phyloP scores from a whole-genome alignment of 2,797 vertebrate genomes.

The Masticophis lateralis region DNA sequence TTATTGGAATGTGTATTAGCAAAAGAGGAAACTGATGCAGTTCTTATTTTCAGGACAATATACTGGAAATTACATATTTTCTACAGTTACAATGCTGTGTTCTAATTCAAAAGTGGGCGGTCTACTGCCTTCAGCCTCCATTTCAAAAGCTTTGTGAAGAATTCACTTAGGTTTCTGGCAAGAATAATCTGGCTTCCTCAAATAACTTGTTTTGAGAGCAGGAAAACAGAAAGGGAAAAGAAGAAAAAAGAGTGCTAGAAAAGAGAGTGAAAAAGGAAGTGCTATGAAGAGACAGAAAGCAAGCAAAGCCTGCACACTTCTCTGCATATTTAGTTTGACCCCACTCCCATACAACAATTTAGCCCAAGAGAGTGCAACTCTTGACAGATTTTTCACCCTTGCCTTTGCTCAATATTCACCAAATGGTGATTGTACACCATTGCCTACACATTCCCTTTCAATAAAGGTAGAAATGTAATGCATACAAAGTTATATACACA shows the following conservation, averaged over 20 bases:
- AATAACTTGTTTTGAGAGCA: neutral
- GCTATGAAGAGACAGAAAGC: neutral
- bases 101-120: neutral
- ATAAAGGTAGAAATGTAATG: neutral
- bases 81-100: neutral
- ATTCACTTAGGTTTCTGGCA: neutral
- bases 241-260: too few relatives aligned
- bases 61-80: neutral
- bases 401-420: neutral
- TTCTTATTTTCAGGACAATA: neutral
- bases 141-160: neutral
- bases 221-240: neutral
- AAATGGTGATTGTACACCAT: neutral
- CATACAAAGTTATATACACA: neutral
- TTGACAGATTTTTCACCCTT: neutral
- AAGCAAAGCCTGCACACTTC: neutral
- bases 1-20: neutral
- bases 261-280: neutral
- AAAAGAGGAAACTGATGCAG: neutral
- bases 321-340: neutral
- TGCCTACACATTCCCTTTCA: neutral
- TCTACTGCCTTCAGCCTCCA: neutral
- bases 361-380: neutral
- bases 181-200: neutral
- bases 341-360: neutral